phyloP scores from a whole-genome alignment of 2,888 invertebrate genomes.

The Bellardia bayeri region DNA sequence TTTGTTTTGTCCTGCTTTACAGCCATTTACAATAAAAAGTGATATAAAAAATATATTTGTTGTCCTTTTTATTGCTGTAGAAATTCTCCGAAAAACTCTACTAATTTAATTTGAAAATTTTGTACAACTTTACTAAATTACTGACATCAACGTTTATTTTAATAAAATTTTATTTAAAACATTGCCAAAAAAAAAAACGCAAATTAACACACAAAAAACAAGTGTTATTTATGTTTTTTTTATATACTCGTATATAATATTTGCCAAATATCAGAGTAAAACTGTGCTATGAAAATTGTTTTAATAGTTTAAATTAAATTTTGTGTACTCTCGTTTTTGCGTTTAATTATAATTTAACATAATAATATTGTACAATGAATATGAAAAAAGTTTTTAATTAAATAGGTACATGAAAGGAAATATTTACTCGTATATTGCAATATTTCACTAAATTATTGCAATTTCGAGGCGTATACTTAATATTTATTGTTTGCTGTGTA shows the following conservation, averaged over 20 bases:
- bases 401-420: not conserved
- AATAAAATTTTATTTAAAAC: slow-evolving; percentile 46
- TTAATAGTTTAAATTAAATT: slow-evolving; percentile 40
- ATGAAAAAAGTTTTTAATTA: not conserved
- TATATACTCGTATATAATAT: not conserved
- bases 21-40: not conserved
- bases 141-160: slow-evolving; percentile 52
- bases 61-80: not conserved
- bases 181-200: not conserved
- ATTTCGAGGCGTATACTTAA: too few relatives aligned
- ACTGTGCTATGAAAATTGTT: slow-evolving; percentile 33
- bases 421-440: too few relatives aligned
- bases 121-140: slow-evolving; percentile 1
- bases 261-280: not conserved
- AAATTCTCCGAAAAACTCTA: slow-evolving; percentile 35
- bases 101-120: slow-evolving; percentile 55
- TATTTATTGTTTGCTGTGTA: too few relatives aligned
- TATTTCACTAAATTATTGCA: too few relatives aligned
- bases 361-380: not conserved
- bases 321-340: not conserved
- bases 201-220: slow-evolving; percentile 28
- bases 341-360: slow-evolving; percentile 24
- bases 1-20: slow-evolving; percentile 58
- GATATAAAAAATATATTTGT: not conserved
- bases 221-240: not conserved